phyloP scores from a whole-genome alignment of 35 echinoderm and acorn worm species.

The Holothuria glaberrima region DNA sequence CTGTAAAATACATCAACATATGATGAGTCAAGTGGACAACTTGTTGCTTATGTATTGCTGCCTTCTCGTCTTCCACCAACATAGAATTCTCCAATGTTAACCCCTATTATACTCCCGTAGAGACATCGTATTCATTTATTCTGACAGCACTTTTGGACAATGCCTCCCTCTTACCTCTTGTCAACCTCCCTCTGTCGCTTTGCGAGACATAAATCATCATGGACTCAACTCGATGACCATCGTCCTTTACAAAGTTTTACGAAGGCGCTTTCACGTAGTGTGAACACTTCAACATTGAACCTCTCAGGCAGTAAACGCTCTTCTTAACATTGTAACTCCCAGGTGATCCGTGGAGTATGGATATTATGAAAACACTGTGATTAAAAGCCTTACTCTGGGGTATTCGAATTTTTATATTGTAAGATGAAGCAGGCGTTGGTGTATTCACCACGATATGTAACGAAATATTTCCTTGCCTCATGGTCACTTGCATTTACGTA shows the following conservation, averaged over 20 bases:
- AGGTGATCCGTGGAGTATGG: constrained; percentile 27
- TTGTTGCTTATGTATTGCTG: no score
- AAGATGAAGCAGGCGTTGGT: constrained; percentile 27
- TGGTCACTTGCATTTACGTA: constrained; percentile 54
- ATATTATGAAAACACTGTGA: constrained; percentile 53
- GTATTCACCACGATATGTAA: constrained; percentile 31
- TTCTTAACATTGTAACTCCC: constrained; percentile 19
- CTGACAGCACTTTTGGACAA: constrained; percentile 32
- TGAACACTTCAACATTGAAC: constrained; percentile 6
- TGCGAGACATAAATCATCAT: constrained; percentile 20
- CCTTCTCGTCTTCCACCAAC: no score
- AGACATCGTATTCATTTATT: constrained; percentile 23
- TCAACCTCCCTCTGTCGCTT: not conserved
- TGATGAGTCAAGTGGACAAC: no score
- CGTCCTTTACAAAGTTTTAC: not conserved
- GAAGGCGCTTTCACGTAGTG: not conserved
- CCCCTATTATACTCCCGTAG: not conserved
- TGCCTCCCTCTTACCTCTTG: constrained; percentile 10
- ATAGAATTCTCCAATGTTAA: not conserved
- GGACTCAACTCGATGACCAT: constrained; percentile 16
- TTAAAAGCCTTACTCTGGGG: constrained; percentile 51
- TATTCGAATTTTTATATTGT: constrained; percentile 47
- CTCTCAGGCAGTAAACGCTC: constrained; percentile 20
- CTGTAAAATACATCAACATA: no score
- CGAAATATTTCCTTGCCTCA: constrained; percentile 23